phyloP scores from a whole-genome alignment of 2,888 invertebrate species.

The Drosophila prolongata region DNA sequence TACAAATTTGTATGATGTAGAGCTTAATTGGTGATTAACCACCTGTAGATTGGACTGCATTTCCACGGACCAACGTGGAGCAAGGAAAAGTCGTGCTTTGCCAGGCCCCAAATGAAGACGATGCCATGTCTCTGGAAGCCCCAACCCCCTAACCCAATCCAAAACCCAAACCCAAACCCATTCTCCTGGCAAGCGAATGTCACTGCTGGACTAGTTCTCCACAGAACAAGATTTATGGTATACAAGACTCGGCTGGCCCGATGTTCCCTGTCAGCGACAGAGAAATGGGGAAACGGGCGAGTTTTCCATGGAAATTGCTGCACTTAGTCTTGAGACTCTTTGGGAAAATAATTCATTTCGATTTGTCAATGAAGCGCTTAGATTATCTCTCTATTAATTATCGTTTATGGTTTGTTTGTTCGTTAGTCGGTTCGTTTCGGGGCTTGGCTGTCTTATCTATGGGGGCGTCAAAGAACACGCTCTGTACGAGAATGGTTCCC shows the following conservation, averaged over 20 bases:
- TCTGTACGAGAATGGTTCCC: conserved; percentile 51
- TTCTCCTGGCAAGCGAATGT: conserved; percentile 57
- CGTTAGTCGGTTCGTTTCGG: conserved; percentile 30
- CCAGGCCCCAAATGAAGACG: conserved; percentile 67
- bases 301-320: conserved; percentile 69
- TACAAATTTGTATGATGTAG: conserved; percentile 83
- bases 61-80: conserved; percentile 19
- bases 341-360: conserved; percentile 77
- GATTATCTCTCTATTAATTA: conserved; percentile 79
- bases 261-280: conserved; percentile 59
- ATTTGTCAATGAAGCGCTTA: conserved; percentile 59
- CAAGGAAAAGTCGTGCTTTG: conserved; percentile 60
- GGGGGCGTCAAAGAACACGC: conserved; percentile 60
- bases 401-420: conserved; percentile 74
- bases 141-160: neutral
- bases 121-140: conserved; percentile 38
- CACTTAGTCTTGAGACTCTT: conserved; percentile 45
- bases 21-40: conserved; percentile 84
- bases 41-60: conserved; percentile 79
- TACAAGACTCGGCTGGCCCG: conserved; percentile 46
- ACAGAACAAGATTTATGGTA: conserved; percentile 65
- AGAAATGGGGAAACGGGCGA: conserved; percentile 3
- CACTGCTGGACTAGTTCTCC: conserved; percentile 65
- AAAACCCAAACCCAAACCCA: conserved; percentile 13
- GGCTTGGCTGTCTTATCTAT: conserved; percentile 56